A percentile compares a stretch with the other conserved stretches of the same genome.
phyloP scores from a whole-genome alignment of 2,113 vertebrate genomes.

The Hippocampus barbouri region DNA sequence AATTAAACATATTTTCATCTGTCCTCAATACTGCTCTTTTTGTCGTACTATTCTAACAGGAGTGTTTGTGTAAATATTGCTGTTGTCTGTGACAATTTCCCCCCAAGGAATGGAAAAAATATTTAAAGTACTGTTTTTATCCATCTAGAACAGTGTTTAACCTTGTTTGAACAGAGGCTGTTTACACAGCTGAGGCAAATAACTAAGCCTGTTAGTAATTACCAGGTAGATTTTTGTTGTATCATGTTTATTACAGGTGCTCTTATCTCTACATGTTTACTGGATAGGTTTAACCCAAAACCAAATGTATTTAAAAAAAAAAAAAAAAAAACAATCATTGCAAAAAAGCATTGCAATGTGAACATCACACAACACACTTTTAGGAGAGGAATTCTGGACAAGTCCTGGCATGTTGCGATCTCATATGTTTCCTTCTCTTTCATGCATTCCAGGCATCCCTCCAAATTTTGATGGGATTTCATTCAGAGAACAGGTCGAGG shows the following conservation, averaged over 20 bases:
- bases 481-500: constrained; percentile 77
- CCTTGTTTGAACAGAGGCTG: not conserved
- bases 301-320: not conserved
- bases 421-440: not conserved
- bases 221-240: not conserved
- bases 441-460: not conserved
- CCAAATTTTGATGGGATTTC: not conserved
- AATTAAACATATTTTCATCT: too few relatives aligned
- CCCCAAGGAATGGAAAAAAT: not conserved
- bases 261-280: not conserved
- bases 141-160: too few relatives aligned
- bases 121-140: not conserved
- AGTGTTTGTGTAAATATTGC: too few relatives aligned
- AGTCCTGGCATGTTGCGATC: not conserved
- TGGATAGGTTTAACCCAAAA: not conserved
- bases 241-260: not conserved
- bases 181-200: not conserved
- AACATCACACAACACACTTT: not conserved
- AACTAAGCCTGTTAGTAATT: not conserved
- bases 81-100: too few relatives aligned
- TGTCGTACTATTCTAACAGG: too few relatives aligned
- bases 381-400: not conserved
- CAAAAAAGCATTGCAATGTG: not conserved
- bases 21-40: too few relatives aligned
- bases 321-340: not conserved